Evolutionary conservation across 2,113 vertebrate genomes (phyloP), one percentile per base, ranked within the genome.

Genomic region (Rynchops niger): DNA sequence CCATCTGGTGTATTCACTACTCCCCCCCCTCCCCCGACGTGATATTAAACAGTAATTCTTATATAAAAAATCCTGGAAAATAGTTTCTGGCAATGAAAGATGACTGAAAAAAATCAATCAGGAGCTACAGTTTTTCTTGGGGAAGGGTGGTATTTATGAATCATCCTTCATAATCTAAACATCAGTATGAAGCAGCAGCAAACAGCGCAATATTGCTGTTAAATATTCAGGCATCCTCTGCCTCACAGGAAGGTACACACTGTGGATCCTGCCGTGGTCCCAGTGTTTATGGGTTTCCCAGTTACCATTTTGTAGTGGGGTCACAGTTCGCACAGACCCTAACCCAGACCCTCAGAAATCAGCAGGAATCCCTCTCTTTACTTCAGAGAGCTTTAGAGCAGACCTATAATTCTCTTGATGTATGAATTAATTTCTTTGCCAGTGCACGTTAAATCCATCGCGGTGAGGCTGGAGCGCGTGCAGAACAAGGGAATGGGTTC

Each of bases 401-500:
- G 27, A 13, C 12, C 26, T 45, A 7, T 3, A 15, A 14, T 6
- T 95, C 47, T 93, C 63, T 11, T 62, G 47, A 86, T 2, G 1
- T 2, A 22, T 5, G 11, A 66, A 67, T 55, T 42, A 22, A 79
- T 88, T 67, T 80, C 74, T 90, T 74, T 38, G 26, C 45, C 3
- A 1, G 15, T 3, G 11, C 43, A 36, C 2, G 0, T 19, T 12
- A 77, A 59, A 25, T 15, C 53, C 65, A 13, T 8, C 72, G 11
- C 27, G 0, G 0, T 0, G 4, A 62, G 40, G 32, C 53, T 26
- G 0, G 0, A 36, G 43, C 0, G 0, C 0, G 0, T 5, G 21
- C 43, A 70, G 49, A 40, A n/a, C 2, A 4, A 45, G 34, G 34
- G 26, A 52, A 10, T 1, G 23, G 34, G 9, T n/a, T n/a, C 29